Conservation (phyloP, 2,888 invertebrate genomes). For the Latheticus oryzae region DNA sequence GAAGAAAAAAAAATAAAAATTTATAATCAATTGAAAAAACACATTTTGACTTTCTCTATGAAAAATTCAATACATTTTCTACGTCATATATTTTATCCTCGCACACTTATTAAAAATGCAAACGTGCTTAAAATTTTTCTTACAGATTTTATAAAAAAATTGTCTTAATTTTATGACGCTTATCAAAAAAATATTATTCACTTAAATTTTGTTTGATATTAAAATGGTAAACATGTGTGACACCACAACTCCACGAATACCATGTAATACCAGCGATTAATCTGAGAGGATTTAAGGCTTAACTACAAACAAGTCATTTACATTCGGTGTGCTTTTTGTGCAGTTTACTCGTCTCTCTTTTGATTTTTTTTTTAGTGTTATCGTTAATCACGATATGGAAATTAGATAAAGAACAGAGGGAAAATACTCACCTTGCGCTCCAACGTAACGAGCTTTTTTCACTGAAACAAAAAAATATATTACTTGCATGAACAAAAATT, state of each 20-base stretch:
- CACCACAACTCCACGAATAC: conserved; percentile 43
- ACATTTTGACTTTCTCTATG: too few species aligned
- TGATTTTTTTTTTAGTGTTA: conserved; percentile 14
- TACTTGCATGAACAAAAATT: too few species aligned
- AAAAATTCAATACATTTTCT: too few species aligned
- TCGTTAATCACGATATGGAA: conserved; percentile 9
- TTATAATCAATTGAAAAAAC: too few species aligned
- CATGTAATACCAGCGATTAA: conserved; percentile 45
- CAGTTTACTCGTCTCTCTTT: conserved; percentile 16
- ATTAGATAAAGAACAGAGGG: too few species aligned
- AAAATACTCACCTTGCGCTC: conserved; percentile 79
- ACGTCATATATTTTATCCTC: too few species aligned
- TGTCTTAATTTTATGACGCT: too few species aligned
- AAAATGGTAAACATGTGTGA: conserved; percentile 43
- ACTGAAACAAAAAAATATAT: conserved; percentile 78
- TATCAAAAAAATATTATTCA: too few species aligned
- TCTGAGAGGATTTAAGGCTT: conserved; percentile 34
- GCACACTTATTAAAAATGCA: too few species aligned
- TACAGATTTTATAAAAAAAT: too few species aligned
- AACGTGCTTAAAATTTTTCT: too few species aligned
- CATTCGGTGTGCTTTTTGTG: conserved; percentile 27
- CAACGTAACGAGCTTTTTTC: conserved; percentile 88
- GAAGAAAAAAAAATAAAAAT: too few species aligned
- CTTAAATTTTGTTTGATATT: conserved; percentile 1
- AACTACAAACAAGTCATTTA: conserved; percentile 28